Evolutionary conservation across 2,888 invertebrate genomes (phyloP).

Genomic region (Anarsia innoxiella): DNA sequence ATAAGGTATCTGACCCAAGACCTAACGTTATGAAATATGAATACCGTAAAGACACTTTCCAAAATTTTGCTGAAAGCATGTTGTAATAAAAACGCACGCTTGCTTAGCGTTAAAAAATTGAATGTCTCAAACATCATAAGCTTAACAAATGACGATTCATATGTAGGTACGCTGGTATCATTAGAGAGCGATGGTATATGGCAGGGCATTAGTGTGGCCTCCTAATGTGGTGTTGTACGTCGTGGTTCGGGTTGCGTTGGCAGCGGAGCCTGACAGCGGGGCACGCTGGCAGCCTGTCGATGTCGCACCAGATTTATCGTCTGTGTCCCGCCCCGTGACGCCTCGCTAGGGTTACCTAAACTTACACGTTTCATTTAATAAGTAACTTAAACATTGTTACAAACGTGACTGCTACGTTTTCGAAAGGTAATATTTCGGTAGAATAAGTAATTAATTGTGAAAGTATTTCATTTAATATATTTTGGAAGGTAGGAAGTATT

Average conservation of each 20-base stretch:
- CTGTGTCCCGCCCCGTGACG: conserved; percentile 30
- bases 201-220: conserved; percentile 41
- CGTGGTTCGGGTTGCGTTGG: conserved; percentile 37
- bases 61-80: too few relatives aligned
- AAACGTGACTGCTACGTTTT: too few relatives aligned
- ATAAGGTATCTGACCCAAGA: too few relatives aligned
- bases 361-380: too few relatives aligned
- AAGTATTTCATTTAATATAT: too few relatives aligned
- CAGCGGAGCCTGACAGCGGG: conserved; percentile 32
- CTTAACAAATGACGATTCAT: conserved; percentile 15
- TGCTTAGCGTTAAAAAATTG: neutral
- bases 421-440: too few relatives aligned
- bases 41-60: too few relatives aligned
- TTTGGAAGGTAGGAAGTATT: too few relatives aligned
- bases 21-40: too few relatives aligned
- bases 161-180: conserved; percentile 12
- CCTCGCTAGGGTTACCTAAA: conserved; percentile 3
- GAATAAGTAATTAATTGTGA: too few relatives aligned
- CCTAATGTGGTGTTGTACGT: conserved; percentile 45
- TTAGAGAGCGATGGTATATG: conserved; percentile 25
- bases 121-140: conserved; percentile 3
- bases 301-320: conserved; percentile 51
- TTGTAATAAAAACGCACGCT: neutral
- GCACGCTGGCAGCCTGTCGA: conserved; percentile 41
- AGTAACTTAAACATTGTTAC: too few relatives aligned